Evolutionary conservation across 2,888 invertebrate species (phyloP).

Genomic region (Orthosia gothica): DNA sequence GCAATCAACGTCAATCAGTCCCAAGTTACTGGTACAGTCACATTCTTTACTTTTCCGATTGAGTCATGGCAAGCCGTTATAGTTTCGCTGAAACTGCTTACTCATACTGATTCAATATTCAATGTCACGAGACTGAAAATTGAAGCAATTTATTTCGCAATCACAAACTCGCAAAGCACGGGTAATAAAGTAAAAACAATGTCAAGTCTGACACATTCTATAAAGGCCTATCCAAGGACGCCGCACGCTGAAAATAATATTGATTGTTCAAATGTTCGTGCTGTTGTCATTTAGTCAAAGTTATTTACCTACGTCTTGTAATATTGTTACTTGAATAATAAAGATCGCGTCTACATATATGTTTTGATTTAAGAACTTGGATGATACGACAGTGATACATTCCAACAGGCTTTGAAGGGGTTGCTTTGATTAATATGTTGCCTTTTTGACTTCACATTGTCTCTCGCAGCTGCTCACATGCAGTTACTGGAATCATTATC

Average conservation of each 20-base stretch:
- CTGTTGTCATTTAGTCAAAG: neutral
- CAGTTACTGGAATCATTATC: neutral
- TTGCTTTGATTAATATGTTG: neutral
- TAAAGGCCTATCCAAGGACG: constrained; percentile 39
- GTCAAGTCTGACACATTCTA: constrained; percentile 29
- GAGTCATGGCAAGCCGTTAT: constrained; percentile 23
- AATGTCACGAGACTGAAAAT: constrained; percentile 38
- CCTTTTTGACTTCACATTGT: neutral
- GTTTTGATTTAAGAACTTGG: neutral
- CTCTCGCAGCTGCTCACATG: no score
- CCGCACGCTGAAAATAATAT: constrained; percentile 33
- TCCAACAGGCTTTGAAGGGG: neutral
- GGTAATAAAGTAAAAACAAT: constrained; percentile 37
- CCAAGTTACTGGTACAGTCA: constrained; percentile 6
- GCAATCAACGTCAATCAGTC: constrained; percentile 21
- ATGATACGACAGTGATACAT: neutral
- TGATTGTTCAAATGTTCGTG: constrained; percentile 27
- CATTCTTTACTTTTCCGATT: constrained; percentile 26
- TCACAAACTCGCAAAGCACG: constrained; percentile 20
- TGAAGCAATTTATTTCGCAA: constrained; percentile 41
- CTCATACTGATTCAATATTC: constrained; percentile 33
- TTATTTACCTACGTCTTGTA: neutral
- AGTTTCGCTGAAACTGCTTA: constrained; percentile 46
- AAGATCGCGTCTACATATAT: neutral
- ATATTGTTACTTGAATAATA: neutral